A percentile compares a stretch with the other conserved stretches of the same genome.
Evolutionary conservation across 2,113 vertebrate species (phyloP).

Genomic region (Pterophyllum scalare): DNA sequence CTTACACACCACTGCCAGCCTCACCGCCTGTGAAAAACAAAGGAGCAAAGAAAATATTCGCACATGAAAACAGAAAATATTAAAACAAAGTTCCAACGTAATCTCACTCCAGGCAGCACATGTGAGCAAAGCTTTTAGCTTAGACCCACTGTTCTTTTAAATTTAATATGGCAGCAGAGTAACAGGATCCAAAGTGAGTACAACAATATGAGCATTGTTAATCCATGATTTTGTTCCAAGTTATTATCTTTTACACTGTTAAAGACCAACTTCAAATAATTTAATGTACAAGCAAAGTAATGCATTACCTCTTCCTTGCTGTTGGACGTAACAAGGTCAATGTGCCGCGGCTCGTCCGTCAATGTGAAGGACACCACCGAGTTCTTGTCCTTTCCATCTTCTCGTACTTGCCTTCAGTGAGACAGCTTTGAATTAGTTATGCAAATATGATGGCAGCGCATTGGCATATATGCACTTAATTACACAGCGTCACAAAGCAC

Average conservation of each 20-base stretch:
- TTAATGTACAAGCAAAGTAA: not conserved
- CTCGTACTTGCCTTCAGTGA: constrained; percentile 90
- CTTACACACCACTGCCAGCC: constrained; percentile 93
- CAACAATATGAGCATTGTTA: not conserved
- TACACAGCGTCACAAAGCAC: not conserved
- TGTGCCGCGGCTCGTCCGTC: constrained; percentile 90
- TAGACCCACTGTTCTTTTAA: not conserved
- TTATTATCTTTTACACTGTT: not conserved
- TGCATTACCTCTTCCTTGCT: constrained; percentile 88
- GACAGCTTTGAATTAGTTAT: constrained; percentile 11
- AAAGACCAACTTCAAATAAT: not conserved
- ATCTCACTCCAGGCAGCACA: not conserved
- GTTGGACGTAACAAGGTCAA: constrained; percentile 89
- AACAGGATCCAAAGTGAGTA: not conserved
- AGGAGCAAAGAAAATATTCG: not conserved
- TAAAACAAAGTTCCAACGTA: not conserved
- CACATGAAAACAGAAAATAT: not conserved
- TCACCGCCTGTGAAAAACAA: constrained; percentile 85
- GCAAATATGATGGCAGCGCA: not conserved
- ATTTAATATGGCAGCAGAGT: not conserved
- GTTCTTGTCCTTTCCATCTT: constrained; percentile 93
- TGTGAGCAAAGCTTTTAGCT: not conserved
- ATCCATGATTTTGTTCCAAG: not conserved
- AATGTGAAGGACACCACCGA: constrained; percentile 94
- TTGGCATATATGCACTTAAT: not conserved